Evolutionary conservation across 2,113 vertebrate genomes (phyloP), one percentile per base, ranked within the genome.

Genomic region (Reinhardtius hippoglossoides): DNA sequence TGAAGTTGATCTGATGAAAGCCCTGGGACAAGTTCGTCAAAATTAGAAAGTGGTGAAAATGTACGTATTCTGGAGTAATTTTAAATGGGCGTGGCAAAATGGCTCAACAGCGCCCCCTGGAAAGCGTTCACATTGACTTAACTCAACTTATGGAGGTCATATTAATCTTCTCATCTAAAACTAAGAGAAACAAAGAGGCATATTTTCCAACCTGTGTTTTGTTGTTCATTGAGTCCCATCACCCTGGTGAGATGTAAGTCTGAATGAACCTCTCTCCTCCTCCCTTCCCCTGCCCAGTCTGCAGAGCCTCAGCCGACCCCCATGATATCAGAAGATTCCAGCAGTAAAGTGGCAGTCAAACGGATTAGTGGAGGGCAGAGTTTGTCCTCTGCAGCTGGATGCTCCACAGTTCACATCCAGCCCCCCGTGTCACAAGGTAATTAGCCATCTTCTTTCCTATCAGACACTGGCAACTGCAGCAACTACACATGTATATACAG

Each of bases 391-490:
- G 50, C 52, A 1, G 27, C 72, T 4, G 5, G 7, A 13, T 9
- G 2, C 16, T 40, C 66, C 50, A 67, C 42, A 52, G 69, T 1
- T 67, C 60, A 69, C 15, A 42, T n/a, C 46, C 76, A 71, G 61
- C 54, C 55, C 0, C 3, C 42, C 3, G 23, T 3, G 21, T 64
- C 81, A 26, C 84, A 80, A 57, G 84, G 89, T 88, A 44, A 80
- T 61, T 21, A 10, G 3, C 20, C 0, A 0, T 54, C 20, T 27
- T 18, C 27, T 54, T 9, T 60, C 3, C 12, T 65, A n/a, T 54
- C 20, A 60, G 20, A 20, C n/a, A 18, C 13, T 37, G 9, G 35
- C 8, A 14, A 7, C 48, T 52, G 48, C 31, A 16, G 59, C 23
- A n/a, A 50, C 31, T n/a, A 12, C 20, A 68, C 40, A 59, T 31